Conservation (phyloP, 2,888 invertebrate species). For the Pammene aurita region DNA sequence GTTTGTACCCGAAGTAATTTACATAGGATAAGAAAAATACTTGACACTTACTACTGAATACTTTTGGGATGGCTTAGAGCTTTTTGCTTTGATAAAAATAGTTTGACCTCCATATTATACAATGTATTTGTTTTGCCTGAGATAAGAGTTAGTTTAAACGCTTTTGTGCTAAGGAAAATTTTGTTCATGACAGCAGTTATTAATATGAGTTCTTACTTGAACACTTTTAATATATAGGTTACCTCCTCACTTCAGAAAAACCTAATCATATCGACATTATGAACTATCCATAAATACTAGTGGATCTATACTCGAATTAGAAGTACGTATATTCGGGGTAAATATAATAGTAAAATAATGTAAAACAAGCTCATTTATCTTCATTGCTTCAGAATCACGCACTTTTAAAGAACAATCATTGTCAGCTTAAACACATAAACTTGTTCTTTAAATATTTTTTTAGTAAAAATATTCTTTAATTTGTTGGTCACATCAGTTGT, state of each 20-base stretch:
- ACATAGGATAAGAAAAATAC: slow-evolving; percentile 36
- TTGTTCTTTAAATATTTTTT: too few species aligned
- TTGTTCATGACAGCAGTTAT: neutral
- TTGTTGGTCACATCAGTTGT: too few species aligned
- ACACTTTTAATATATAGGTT: neutral
- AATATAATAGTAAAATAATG: too few species aligned
- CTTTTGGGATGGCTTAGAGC: slow-evolving; percentile 6
- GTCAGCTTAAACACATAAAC: too few species aligned
- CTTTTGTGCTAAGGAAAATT: neutral
- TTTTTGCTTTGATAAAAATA: slow-evolving; percentile 14
- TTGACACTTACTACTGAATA: slow-evolving; percentile 17
- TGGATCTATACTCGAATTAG: too few species aligned
- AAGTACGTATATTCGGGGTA: too few species aligned
- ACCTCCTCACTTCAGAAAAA: neutral
- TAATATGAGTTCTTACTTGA: neutral
- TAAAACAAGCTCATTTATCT: too few species aligned
- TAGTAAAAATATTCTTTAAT: too few species aligned
- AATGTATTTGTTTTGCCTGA: neutral
- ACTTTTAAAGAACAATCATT: too few species aligned
- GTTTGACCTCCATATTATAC: neutral
- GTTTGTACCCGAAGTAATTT: slow-evolving; percentile 34
- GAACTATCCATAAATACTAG: too few species aligned
- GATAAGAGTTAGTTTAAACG: neutral
- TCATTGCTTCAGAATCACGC: too few species aligned
- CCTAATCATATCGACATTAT: too few species aligned